These are phyloP conservation scores for Mixornis gularis DNA, from an alignment of 2,113 vertebrate genomes.

Conservation along the genomic window DNA sequence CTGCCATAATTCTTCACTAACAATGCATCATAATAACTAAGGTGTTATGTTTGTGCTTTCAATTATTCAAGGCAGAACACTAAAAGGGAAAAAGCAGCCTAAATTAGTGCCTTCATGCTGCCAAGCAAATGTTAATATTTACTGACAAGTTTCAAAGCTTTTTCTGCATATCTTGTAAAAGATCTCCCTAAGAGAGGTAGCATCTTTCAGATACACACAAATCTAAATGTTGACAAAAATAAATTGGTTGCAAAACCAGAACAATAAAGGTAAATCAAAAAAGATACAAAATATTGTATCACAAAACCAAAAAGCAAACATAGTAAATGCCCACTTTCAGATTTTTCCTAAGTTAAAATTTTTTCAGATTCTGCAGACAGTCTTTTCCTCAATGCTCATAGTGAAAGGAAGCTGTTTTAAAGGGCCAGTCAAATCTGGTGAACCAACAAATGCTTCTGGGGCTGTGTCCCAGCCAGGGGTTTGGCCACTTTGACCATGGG, in stretches of 20 bases:
- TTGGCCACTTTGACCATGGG: neutral
- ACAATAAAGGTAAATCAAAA: constrained; percentile 34
- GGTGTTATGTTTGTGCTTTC: neutral
- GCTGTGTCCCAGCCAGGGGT: neutral
- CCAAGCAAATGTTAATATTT: constrained; percentile 21
- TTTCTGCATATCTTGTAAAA: constrained; percentile 19
- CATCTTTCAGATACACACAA: constrained; percentile 50
- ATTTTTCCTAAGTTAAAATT: constrained; percentile 14
- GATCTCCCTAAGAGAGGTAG: constrained; percentile 18
- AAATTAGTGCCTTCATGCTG: neutral
- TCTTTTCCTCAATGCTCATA: neutral
- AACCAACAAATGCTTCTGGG: neutral
- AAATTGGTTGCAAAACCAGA: constrained; percentile 13
- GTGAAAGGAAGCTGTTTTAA: neutral
- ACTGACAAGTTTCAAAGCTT: constrained; percentile 46
- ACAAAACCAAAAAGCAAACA: constrained; percentile 57
- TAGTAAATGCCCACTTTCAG: constrained; percentile 16
- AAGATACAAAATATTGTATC: constrained; percentile 41
- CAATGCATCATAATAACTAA: neutral
- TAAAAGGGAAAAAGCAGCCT: neutral
- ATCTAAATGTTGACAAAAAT: neutral
- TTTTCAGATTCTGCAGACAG: neutral
- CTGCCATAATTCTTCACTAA: neutral
- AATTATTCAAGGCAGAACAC: neutral
- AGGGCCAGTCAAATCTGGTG: neutral